Evolutionary conservation across 2,797 vertebrate genomes (phyloP).

Genomic region (Arnoldichthys spilopterus): DNA sequence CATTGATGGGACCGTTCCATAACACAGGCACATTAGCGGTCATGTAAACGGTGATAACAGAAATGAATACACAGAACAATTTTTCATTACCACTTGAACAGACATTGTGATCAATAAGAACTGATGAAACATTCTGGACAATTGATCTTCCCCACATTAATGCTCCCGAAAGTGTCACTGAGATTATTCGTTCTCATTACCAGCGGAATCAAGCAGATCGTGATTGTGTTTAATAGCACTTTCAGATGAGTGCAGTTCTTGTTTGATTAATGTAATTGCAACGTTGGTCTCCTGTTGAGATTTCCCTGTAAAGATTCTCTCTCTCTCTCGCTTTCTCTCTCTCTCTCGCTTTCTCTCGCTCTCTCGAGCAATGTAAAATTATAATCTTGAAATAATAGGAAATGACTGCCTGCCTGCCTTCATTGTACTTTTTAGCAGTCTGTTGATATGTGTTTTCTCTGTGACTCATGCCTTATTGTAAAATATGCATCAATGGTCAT

Average conservation of each 20-base stretch:
- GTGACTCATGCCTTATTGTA: slow-evolving; percentile 2
- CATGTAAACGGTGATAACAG: not conserved
- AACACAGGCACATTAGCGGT: not conserved
- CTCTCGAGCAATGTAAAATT: slow-evolving; percentile 4
- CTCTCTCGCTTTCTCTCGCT: not conserved
- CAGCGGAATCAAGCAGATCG: not conserved
- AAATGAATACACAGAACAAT: not conserved
- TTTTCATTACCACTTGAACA: not conserved
- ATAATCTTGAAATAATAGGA: slow-evolving; percentile 11
- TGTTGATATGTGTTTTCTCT: not conserved
- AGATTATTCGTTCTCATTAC: not conserved
- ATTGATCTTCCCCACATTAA: not conserved
- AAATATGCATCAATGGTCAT: not conserved
- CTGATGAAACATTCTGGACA: not conserved
- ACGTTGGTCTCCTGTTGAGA: not conserved
- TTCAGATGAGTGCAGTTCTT: not conserved
- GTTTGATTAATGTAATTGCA: slow-evolving; percentile 8
- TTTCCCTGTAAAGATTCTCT: not conserved
- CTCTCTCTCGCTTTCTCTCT: not conserved
- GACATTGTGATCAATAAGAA: not conserved
- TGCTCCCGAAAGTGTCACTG: not conserved
- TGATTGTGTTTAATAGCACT: not conserved
- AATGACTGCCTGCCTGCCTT: not conserved
- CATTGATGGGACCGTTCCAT: not conserved
- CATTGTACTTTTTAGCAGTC: not conserved